Base-by-base conservation (phyloP, 2,888 invertebrate species). In the Xestia xanthographa region DNA sequence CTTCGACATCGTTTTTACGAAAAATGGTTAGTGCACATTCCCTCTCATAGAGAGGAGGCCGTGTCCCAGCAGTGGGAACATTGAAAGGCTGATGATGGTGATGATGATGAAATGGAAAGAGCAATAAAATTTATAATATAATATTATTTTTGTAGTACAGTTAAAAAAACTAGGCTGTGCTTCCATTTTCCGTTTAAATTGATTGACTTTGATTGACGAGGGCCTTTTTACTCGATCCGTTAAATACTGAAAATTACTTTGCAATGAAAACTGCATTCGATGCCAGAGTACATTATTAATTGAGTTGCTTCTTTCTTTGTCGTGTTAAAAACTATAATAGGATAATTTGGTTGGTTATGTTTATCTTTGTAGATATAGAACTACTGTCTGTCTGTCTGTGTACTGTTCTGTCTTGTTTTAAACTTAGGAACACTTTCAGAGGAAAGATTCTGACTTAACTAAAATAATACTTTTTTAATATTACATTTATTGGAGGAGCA, bases 241-340 rank as follows among this genome's bases (percentile, higher is more conserved):
- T 85, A 80, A 86, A 82, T 79, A 84, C 76, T 79, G 41, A 84
- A 84, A 86, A 86, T 86, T 72, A 80, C 67, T 82, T 82, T 72
- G 71, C 68, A 78, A 77, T 77, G 69, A 58, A 83, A 83, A 76
- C 66, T 86, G 79, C 79, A 83, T 70, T 72, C 72, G 67, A 78
- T 75, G 69, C 26, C 45, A 48, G 75, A 66, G 68, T 73, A 43
- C 26, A 60, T 67, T 66, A 41, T 48, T 48, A 45, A 34, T 75
- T 60, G 38, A 68, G 50, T 43, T 3, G 11, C 20, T 62, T 26
- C 14, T 43, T 48, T 50, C 38, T 81, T 75, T 71, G 12, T 63
- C 29, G 29, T 58, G 62, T 17, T 75, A 29, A 50, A 79, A 60
- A n/a, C 3, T 14, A n/a, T 29, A 53, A 72, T 66, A 29, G 29